Evolutionary conservation across 2,113 vertebrate species (phyloP).

Genomic region (Artemisiospiza belli): DNA sequence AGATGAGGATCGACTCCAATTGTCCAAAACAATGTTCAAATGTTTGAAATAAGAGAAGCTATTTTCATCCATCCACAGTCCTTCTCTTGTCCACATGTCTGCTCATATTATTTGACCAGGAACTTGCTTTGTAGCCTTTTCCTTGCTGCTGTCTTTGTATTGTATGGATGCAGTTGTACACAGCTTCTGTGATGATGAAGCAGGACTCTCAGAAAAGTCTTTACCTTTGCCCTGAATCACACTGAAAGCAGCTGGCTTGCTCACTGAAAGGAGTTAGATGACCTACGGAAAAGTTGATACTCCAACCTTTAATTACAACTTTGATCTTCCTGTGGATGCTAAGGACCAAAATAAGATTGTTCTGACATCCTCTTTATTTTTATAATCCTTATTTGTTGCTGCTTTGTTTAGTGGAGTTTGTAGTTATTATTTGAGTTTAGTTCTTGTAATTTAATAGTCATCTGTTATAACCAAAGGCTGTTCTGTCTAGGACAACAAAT

Average conservation of each 20-base stretch:
- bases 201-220: neutral
- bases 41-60: neutral
- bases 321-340: conserved; percentile 22
- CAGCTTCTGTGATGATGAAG: neutral
- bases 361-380: conserved; percentile 22
- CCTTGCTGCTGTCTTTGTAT: neutral
- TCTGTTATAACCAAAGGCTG: neutral
- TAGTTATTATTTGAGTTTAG: neutral
- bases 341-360: conserved; percentile 14
- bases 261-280: neutral
- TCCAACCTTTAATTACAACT: neutral
- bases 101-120: neutral
- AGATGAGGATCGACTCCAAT: neutral
- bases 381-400: neutral
- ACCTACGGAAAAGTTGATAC: neutral
- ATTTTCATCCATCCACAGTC: neutral
- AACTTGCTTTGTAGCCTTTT: neutral
- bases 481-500: neutral
- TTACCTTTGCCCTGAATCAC: neutral
- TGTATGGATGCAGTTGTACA: neutral
- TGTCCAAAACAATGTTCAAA: neutral
- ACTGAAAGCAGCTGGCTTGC: neutral
- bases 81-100: neutral
- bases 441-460: neutral
- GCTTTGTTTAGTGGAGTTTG: neutral